Evolutionary conservation across 1,140 invertebrate species (phyloP), one percentile per base, ranked within the genome.

Genomic region (Formica selysi): DNA sequence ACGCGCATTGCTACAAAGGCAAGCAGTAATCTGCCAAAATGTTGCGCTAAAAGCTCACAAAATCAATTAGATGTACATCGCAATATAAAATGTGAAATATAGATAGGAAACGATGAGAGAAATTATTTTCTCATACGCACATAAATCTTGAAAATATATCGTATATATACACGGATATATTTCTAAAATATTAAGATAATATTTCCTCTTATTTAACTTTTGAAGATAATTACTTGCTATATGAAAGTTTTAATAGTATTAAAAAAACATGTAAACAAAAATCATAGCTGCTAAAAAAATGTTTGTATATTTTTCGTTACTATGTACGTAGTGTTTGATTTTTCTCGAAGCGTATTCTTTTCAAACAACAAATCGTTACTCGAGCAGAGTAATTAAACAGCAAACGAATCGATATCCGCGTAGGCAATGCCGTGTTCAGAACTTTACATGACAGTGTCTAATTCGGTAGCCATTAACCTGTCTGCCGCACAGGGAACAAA

Each of bases 401-500:
- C n/a, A 71, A 68, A 70, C 51, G 44, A 80, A 38, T 67, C 76
- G 61, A 48, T 67, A 67, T 79, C 29, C 48, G 41, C 29, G 22
- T 80, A 80, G 64, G 41, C 38, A 38, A 19, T 74, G n/a, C 71
- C 48, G 16, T 41, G 32, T 32, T 81, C 51, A n/a, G 67, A 81
- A 73, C 79, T 81, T 81, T 70, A 57, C 62, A 61, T 76, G 87
- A 73, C 32, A 38, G 51, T 36, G 19, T 36, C 59, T 76, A 87
- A 81, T 81, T 81, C 67, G 67, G 51, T 81, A 70, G 51, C 38
- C 87, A 89, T 89, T 89, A 89, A 80, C 76, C 87, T 78, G 71
- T 85, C 71, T 85, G 68, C 59, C 62, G 64, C 87, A 89, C 61
- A 38, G 65, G 48, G 84, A 79, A 83, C 88, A 89, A 89, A 88